Evolutionary conservation across 2,113 vertebrate genomes (phyloP), one percentile per base, ranked within the genome.

Genomic region (Cavia aperea): DNA sequence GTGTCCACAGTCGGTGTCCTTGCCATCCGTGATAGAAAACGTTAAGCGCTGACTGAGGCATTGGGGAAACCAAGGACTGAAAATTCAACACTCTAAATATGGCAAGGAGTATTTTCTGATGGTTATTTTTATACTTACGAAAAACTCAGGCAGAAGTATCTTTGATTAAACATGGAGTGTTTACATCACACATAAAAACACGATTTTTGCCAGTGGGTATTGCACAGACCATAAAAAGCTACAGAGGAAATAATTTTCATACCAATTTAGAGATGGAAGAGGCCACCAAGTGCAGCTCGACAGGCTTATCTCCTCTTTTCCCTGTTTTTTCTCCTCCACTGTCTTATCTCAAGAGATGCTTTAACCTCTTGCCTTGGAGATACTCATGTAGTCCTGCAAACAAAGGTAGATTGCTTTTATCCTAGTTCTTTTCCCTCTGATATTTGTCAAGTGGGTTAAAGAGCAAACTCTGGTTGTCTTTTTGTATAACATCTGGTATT

Each of bases 401-500:
- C 39, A 86, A 68, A 93, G 5, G 39, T 56, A 39, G 46, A 29
- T 18, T 70, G 1, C 10, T 33, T 92, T 93, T 92, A 36, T 86
- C 62, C 31, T 70, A 2, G 24, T 62, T 54, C 2, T 1, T 72
- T 90, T 49, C 63, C 31, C 85, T 89, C 43, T 88, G 62, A 21
- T 87, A 31, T 92, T 96, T 65, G 18, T 85, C 56, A 81, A 81
- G 31, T 43, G n/a, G 21, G 3, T 23, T 63, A 79, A 31, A 10
- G 63, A 43, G 83, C 88, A 58, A 43, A 19, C 39, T 81, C 43
- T 93, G 19, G 63, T 21, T 92, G 73, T 78, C 24, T 82, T 87
- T 95, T 91, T 93, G 9, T 86, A 14, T 79, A 62, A 63, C 46
- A 77, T 70, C 86, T 93, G 51, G 6, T 81, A 56, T 93, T 77